A percentile compares a stretch with the other conserved stretches of the same genome.
Conservation (phyloP, 2,888 invertebrate species). For the Meta bourneti region DNA sequence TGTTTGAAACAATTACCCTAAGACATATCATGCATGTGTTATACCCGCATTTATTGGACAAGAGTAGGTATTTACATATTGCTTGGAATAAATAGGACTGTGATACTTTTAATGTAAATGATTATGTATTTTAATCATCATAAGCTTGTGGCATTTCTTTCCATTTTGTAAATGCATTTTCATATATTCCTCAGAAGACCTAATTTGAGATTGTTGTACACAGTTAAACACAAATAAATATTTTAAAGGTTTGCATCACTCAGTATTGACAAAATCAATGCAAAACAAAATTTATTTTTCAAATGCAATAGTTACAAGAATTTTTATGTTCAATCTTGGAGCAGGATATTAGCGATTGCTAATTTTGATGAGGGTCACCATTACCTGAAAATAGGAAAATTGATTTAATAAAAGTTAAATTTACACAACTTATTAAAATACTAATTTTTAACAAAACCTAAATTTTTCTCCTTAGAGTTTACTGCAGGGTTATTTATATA, state of each 20-base stretch:
- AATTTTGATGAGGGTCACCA: slow-evolving; percentile 25
- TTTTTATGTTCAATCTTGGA: slow-evolving; percentile 3
- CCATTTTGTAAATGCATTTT: slow-evolving; percentile 54
- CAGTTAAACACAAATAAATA: slow-evolving; percentile 35
- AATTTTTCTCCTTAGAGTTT: not conserved
- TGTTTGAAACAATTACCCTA: no score
- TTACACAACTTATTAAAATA: not conserved
- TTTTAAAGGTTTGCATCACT: not conserved
- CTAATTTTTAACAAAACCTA: not conserved
- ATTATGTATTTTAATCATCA: slow-evolving; percentile 31
- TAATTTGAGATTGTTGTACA: slow-evolving; percentile 61
- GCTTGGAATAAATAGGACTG: slow-evolving; percentile 12
- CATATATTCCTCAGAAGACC: slow-evolving; percentile 5
- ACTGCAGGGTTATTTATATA: no score
- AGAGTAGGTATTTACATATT: not conserved
- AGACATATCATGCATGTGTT: not conserved
- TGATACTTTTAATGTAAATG: slow-evolving; percentile 49
- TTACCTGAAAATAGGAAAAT: slow-evolving; percentile 16
- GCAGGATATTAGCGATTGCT: not conserved
- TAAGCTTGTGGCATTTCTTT: slow-evolving; percentile 30
- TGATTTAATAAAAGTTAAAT: not conserved
- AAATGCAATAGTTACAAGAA: not conserved
- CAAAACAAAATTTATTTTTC: not conserved
- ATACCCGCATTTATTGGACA: not conserved
- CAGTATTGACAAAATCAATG: not conserved